These are phyloP conservation scores for Raja brachyura DNA, from an alignment of 2,113 vertebrate species.

Conservation along the genomic window DNA sequence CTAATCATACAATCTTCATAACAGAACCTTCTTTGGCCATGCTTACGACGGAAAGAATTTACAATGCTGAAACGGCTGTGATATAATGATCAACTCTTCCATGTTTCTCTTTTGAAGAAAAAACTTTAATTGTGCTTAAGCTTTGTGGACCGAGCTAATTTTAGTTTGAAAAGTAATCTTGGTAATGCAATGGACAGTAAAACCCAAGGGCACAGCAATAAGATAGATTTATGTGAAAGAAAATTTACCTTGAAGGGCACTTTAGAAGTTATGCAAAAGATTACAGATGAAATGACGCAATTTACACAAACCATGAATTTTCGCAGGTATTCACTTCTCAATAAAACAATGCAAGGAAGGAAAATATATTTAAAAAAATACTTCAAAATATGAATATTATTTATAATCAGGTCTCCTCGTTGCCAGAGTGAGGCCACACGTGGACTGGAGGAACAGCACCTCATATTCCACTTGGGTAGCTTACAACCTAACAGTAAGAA, in stretches of 20 bases:
- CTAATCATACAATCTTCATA: not conserved
- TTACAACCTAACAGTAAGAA: too few species aligned
- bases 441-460: too few species aligned
- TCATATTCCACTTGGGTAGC: too few species aligned
- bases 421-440: too few species aligned
- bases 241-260: constrained; percentile 10
- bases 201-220: constrained; percentile 24
- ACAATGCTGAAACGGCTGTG: not conserved
- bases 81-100: not conserved
- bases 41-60: not conserved
- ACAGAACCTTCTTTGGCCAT: not conserved
- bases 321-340: not conserved
- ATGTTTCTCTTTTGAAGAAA: not conserved
- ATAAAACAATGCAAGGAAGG: not conserved
- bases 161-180: constrained; percentile 3
- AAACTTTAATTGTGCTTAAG: not conserved
- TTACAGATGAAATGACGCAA: not conserved
- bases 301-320: not conserved
- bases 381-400: not conserved
- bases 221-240: not conserved
- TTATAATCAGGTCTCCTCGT: not conserved
- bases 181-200: not conserved
- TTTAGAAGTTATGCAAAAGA: constrained; percentile 8
- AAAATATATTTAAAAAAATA: not conserved
- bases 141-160: not conserved